A percentile compares a stretch with the other conserved stretches of the same genome.
phyloP scores from a whole-genome alignment of 2,113 vertebrate genomes.

The Tenrec ecaudatus region DNA sequence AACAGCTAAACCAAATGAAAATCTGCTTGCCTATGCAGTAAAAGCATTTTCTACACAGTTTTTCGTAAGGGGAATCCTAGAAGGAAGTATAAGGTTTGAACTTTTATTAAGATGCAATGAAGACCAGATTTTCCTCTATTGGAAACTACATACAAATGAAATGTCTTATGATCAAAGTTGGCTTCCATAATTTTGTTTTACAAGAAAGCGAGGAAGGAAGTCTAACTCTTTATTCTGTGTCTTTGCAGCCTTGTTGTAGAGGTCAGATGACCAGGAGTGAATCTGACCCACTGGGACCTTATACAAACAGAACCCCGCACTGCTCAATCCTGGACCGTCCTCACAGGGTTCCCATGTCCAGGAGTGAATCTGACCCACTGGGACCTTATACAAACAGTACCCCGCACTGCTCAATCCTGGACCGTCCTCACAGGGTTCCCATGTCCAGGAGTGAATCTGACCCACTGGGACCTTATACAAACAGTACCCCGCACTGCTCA shows the following conservation, averaged over 20 bases:
- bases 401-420: too few species aligned
- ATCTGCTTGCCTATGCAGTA: conserved; percentile 57
- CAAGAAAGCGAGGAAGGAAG: not conserved
- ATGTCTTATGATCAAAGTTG: not conserved
- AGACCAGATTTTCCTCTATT: not conserved
- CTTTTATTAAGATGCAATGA: conserved; percentile 41
- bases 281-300: too few species aligned
- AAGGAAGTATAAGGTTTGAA: not conserved
- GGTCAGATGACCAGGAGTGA: too few species aligned
- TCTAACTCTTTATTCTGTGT: not conserved
- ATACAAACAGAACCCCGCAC: too few species aligned
- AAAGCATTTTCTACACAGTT: conserved; percentile 40
- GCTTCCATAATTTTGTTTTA: not conserved
- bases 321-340: too few species aligned
- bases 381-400: too few species aligned
- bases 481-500: too few species aligned
- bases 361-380: too few species aligned
- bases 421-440: too few species aligned
- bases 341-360: too few species aligned
- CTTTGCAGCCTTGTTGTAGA: not conserved
- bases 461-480: too few species aligned
- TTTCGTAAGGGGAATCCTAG: conserved; percentile 44
- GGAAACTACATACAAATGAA: not conserved
- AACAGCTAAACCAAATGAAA: conserved; percentile 55
- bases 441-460: too few species aligned